Evolutionary conservation across 2,113 vertebrate species (phyloP), one percentile per base, ranked within the genome.

Genomic region (Cololabis saira): DNA sequence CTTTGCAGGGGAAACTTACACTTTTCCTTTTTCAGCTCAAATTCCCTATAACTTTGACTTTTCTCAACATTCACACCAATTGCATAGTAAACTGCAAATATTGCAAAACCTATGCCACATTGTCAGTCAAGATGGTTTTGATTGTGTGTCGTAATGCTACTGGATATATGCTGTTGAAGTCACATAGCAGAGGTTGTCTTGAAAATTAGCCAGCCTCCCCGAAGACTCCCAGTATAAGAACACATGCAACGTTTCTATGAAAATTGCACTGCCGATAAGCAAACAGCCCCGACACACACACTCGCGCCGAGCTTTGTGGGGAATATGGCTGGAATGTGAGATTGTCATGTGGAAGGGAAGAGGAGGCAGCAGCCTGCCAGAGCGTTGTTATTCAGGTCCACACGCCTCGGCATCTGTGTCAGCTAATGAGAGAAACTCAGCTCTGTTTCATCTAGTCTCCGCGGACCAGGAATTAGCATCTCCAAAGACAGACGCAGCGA

Each of bases 341-440:
- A 74, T 72, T 57, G 73, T 76, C 80, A 83, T 82, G 85, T 78
- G 85, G 85, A 87, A 85, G 74, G 62, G 74, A 86, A 87, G 81
- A 85, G 76, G 84, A 85, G 77, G 76, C 74, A 84, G 85, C 80
- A 82, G 87, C 82, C 87, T 87, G 87, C 85, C 89, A 87, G 84
- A 83, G 78, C 76, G 88, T 92, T 92, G 89, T 90, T 92, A 92
- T 92, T 92, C 90, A 87, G 89, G 90, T 90, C 90, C 88, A 90
- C 89, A 82, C 86, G 85, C 89, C 88, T 85, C 89, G 85, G 90
- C 90, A 92, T 92, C 90, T 92, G 90, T 92, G 90, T 90, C 89
- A 92, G 90, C 89, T 92, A 92, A 92, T 92, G 90, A 92, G 90
- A 92, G 90, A 92, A 85, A 89, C 88, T 90, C 90, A 71, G 87